Percentiles rank a stretch among this genome's conserved stretches.
Conservation (phyloP, 2,797 vertebrate species). For the Buceros bicornis region DNA sequence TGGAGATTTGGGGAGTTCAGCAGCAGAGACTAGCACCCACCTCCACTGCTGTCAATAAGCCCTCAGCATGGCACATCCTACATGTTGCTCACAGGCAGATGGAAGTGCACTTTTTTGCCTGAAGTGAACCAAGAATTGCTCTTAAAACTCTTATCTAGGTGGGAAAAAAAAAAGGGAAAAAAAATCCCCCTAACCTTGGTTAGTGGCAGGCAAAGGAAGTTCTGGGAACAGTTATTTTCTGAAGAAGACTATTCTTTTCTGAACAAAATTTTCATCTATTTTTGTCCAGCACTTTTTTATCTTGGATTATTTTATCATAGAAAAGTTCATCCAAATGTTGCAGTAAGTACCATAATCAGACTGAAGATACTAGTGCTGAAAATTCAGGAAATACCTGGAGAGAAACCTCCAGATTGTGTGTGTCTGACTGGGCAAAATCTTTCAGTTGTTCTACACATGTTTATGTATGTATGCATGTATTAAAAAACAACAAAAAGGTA, state of each 20-base stretch:
- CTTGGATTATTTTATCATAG: background rate
- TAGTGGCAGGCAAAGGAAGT: background rate
- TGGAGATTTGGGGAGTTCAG: background rate
- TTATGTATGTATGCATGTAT: background rate
- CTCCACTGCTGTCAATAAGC: background rate
- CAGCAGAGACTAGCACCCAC: background rate
- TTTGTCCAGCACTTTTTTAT: background rate
- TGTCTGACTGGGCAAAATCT: background rate
- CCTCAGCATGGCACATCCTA: background rate
- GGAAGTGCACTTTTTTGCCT: background rate
- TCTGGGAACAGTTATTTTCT: background rate
- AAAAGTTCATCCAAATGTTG: background rate
- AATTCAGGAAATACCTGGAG: background rate
- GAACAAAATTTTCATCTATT: background rate
- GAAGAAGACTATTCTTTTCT: background rate
- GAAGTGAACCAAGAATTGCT: background rate
- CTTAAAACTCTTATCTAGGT: background rate
- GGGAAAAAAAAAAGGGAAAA: background rate
- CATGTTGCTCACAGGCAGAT: background rate
- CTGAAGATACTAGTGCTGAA: background rate
- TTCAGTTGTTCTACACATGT: background rate
- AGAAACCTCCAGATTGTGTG: background rate
- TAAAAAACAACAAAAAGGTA: background rate
- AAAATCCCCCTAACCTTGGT: background rate
- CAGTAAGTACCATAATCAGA: background rate